Conservation (phyloP, 2,888 invertebrate genomes). For the Mycalesis mineus region DNA sequence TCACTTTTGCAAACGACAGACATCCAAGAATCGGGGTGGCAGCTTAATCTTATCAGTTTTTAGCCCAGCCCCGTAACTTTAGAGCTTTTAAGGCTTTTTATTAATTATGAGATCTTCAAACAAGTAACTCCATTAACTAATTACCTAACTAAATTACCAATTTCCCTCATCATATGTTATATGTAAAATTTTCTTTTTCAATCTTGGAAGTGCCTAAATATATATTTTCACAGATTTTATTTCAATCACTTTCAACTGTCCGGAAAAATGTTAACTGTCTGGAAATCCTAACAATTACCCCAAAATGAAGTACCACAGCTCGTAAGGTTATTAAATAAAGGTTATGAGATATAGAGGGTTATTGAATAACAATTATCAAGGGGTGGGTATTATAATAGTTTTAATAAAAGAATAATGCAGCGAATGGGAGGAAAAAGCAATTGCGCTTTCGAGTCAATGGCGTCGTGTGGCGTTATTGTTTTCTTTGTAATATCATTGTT, state of each 20-base stretch:
- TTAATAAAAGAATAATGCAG: conserved; percentile 39
- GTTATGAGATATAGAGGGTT: conserved; percentile 29
- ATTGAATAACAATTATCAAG: conserved; percentile 37
- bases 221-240: too few relatives aligned
- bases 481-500: conserved; percentile 18
- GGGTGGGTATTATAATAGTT: conserved; percentile 32
- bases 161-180: too few relatives aligned
- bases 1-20: too few relatives aligned
- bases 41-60: too few relatives aligned
- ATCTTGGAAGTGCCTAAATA: too few relatives aligned
- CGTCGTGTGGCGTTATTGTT: conserved; percentile 37
- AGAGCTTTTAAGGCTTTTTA: too few relatives aligned
- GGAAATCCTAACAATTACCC: conserved; percentile 14
- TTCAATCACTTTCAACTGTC: background rate
- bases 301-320: conserved; percentile 9
- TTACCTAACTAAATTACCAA: too few relatives aligned
- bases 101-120: too few relatives aligned
- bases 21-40: too few relatives aligned
- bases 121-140: too few relatives aligned
- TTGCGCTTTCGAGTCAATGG: conserved; percentile 36
- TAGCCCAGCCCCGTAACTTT: too few relatives aligned
- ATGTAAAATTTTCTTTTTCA: too few relatives aligned
- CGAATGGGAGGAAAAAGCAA: conserved; percentile 30
- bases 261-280: background rate
- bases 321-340: conserved; percentile 17